Conservation (phyloP, 2,797 vertebrate genomes). For the Babyrousa celebensis region DNA sequence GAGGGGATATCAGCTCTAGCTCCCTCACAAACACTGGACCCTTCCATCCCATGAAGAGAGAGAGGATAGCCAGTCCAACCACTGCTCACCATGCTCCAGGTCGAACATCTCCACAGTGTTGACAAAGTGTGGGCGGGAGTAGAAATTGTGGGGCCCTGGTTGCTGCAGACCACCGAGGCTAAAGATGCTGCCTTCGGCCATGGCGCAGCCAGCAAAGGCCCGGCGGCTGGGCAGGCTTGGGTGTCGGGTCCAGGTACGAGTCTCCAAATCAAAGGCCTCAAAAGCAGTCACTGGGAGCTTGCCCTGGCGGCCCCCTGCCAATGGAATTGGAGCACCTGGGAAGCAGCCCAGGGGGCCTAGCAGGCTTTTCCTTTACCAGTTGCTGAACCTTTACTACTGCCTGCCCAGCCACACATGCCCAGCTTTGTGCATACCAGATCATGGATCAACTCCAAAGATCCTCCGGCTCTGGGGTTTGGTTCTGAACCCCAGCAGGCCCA, state of each 20-base stretch:
- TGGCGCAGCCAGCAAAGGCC: constrained; percentile 96
- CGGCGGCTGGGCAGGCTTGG: constrained; percentile 97
- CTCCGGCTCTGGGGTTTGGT: not conserved
- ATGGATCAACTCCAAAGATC: not conserved
- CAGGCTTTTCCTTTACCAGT: not conserved
- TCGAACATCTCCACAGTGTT: constrained; percentile 98
- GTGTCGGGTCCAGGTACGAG: constrained; percentile 96
- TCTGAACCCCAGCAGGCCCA: constrained; percentile 22
- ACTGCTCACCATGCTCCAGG: constrained; percentile 94
- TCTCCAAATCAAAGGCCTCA: constrained; percentile 97
- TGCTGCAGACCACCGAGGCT: constrained; percentile 98
- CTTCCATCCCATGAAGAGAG: not conserved
- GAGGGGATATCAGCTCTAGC: constrained; percentile 12
- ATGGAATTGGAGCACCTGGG: constrained; percentile 66
- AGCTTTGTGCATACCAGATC: not conserved
- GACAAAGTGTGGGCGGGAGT: constrained; percentile 99
- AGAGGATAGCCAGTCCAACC: not conserved
- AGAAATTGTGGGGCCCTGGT: constrained; percentile 99
- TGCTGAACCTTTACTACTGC: not conserved
- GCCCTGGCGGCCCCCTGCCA: constrained; percentile 97
- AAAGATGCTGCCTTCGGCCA: constrained; percentile 94
- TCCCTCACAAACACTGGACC: not conserved
- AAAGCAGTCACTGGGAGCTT: constrained; percentile 98
- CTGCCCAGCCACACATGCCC: not conserved
- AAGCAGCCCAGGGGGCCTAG: not conserved